Base-by-base conservation (phyloP, 2,113 vertebrate genomes). In the Onychorhynchus coronatus region DNA sequence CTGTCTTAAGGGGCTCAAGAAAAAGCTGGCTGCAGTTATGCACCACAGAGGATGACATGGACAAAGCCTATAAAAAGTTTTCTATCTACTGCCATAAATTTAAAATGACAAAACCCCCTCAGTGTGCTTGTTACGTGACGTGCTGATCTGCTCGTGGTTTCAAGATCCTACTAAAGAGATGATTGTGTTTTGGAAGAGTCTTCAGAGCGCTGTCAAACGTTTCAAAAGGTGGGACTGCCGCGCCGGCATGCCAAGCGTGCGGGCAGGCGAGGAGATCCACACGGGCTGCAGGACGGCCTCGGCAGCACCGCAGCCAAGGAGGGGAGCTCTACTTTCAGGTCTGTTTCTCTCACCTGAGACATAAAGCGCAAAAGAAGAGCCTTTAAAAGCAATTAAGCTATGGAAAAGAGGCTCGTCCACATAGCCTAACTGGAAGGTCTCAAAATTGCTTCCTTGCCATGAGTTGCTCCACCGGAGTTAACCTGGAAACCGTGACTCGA, bases 171-270 rank as follows among this genome's bases (percentile, higher is more conserved):
- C 13, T 14, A 16, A 35, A 27, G 59, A 44, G 56, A 63, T 1
- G 42, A 22, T 0, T 0, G 0, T 11, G 23, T 14, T 61, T 72
- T n/a, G 37, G n/a, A 39, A 53, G 14, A 13, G 25, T 21, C 31
- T 37, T 72, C 66, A 14, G 16, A 28, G 19, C 14, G 27, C 22
- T 67, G 12, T 12, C 41, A 21, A 6, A 23, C 0, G 2, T 30
- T 63, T 24, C 58, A 5, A 12, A 12, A 27, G 0, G 2, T 1
- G 5, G 33, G 8, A 16, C 0, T 8, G 76, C 17, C 47, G 4
- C 1, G 1, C 3, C 1, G 33, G 52, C 0, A 0, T 14, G 20
- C 35, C 41, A 25, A 35, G 56, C 17, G 55, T 8, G 28, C 5
- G 3, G 28, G 30, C 11, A 5, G 42, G 11, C 1, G 10, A 59